Evolutionary conservation across 2,888 invertebrate genomes (phyloP).

Genomic region (Lutraria lutraria): DNA sequence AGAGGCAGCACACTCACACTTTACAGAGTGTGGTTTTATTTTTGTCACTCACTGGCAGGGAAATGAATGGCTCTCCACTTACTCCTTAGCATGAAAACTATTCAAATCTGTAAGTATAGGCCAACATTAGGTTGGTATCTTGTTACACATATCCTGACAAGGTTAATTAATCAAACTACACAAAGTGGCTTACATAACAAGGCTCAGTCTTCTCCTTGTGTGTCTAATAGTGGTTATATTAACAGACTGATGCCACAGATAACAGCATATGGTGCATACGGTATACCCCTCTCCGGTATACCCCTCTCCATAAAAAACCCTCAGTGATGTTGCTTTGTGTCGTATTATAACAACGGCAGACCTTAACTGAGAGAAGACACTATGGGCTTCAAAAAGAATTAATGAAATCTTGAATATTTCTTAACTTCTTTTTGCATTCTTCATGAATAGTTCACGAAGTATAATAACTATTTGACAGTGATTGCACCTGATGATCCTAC

Average conservation of each 20-base stretch:
- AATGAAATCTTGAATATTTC: no score
- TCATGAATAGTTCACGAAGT: no score
- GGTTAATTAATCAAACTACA: slow-evolving; percentile 33
- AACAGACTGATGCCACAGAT: neutral
- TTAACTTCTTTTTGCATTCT: no score
- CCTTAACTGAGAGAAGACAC: no score
- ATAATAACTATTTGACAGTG: no score
- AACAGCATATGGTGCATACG: neutral
- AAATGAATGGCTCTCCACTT: neutral
- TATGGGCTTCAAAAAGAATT: no score
- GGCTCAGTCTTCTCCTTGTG: neutral
- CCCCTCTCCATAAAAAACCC: neutral
- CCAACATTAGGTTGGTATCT: slow-evolving; percentile 10
- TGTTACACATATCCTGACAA: slow-evolving; percentile 27
- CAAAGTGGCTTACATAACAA: slow-evolving; percentile 29
- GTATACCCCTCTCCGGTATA: neutral
- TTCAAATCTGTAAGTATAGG: neutral
- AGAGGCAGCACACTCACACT: neutral
- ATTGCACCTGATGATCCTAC: no score
- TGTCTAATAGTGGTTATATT: neutral
- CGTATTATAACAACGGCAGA: no score
- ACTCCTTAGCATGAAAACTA: neutral
- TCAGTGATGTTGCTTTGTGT: neutral
- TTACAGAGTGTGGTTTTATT: neutral
- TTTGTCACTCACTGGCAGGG: neutral